Conservation (phyloP, 1,140 invertebrate genomes). For the Eubasilissa regina region DNA sequence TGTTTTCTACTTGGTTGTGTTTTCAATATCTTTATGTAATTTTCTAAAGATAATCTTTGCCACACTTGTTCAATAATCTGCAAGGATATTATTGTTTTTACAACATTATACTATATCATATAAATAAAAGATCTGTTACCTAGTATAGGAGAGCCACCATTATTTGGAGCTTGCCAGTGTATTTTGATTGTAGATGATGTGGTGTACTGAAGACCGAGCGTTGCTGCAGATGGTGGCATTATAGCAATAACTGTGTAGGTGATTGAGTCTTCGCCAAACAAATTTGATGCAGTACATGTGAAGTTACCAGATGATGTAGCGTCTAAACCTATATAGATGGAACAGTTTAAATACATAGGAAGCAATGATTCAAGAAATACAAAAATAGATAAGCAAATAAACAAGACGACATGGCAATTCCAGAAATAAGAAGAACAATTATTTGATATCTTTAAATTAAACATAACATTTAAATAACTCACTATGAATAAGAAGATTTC, state of each 20-base stretch:
- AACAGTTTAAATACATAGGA: slow-evolving; percentile 13
- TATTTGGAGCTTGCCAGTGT: slow-evolving; percentile 77
- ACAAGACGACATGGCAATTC: too few relatives aligned
- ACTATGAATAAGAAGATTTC: slow-evolving; percentile 77
- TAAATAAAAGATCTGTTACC: slow-evolving; percentile 70
- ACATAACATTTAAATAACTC: slow-evolving; percentile 54
- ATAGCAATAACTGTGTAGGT: slow-evolving; percentile 81
- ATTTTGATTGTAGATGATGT: slow-evolving; percentile 78
- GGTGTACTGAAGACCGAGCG: slow-evolving; percentile 77
- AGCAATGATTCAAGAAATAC: too few relatives aligned
- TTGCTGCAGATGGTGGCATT: slow-evolving; percentile 77
- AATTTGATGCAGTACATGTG: slow-evolving; percentile 83
- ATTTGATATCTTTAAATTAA: not conserved
- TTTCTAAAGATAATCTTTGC: too few relatives aligned
- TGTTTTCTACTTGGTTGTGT: too few relatives aligned
- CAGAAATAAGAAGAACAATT: too few relatives aligned
- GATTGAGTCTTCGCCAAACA: slow-evolving; percentile 84
- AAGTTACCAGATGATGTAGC: slow-evolving; percentile 83
- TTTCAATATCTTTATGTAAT: too few relatives aligned
- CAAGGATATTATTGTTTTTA: too few relatives aligned
- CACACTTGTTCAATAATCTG: too few relatives aligned
- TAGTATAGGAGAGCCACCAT: slow-evolving; percentile 77
- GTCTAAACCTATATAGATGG: slow-evolving; percentile 72
- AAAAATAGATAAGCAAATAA: too few relatives aligned
- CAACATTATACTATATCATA: too few relatives aligned